These are phyloP conservation scores for Eufriesea mexicana DNA, from an alignment of 1,140 invertebrate genomes.

Conservation along the genomic window DNA sequence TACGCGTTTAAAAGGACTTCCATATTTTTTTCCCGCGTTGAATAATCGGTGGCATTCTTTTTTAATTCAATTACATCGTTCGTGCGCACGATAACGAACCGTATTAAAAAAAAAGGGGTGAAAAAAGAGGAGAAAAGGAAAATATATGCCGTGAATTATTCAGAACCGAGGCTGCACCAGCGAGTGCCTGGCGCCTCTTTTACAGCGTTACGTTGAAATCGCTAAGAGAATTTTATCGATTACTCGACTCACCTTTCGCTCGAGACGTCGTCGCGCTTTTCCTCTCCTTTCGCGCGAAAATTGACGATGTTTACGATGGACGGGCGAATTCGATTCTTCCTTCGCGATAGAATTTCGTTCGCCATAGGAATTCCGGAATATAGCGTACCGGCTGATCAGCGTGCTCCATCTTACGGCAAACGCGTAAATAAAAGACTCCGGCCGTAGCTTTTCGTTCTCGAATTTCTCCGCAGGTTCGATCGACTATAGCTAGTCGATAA, in stretches of 20 bases:
- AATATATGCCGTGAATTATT: constrained; percentile 60
- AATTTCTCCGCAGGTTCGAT: not conserved
- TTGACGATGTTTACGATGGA: not conserved
- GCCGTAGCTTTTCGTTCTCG: not conserved
- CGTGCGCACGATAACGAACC: constrained; percentile 48
- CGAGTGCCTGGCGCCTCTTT: not conserved
- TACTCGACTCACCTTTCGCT: not conserved
- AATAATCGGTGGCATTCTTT: constrained; percentile 63
- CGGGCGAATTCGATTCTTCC: not conserved
- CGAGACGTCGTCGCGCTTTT: not conserved
- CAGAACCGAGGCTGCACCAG: constrained; percentile 15
- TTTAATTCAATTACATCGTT: constrained; percentile 59
- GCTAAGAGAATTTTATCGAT: constrained; percentile 27
- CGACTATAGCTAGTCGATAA: not conserved
- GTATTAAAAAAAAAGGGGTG: constrained; percentile 31
- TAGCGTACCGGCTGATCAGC: too few relatives aligned
- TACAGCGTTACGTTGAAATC: not conserved
- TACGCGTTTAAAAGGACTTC: constrained; percentile 19
- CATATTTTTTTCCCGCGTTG: constrained; percentile 29
- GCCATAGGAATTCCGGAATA: not conserved
- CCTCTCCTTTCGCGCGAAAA: not conserved
- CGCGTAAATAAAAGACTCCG: not conserved
- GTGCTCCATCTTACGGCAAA: not conserved
- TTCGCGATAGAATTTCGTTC: not conserved
- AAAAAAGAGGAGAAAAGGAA: not conserved